Conservation (phyloP, 2,888 invertebrate species). For the Ametastegia equiseti region DNA sequence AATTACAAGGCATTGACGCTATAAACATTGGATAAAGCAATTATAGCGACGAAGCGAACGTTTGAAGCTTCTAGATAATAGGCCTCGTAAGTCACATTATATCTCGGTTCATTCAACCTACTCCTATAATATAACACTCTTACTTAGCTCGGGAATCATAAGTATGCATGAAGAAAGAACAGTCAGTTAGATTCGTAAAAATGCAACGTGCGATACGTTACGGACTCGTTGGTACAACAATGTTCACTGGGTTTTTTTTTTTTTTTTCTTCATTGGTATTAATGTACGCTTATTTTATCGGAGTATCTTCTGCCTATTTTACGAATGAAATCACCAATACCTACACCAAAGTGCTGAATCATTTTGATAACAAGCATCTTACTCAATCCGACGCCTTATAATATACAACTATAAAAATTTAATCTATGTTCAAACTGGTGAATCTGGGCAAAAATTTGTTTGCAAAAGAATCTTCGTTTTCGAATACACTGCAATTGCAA, state of each 20-base stretch:
- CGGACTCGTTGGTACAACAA: not conserved
- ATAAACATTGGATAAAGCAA: constrained; percentile 21
- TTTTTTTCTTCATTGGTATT: not conserved
- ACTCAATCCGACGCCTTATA: not conserved
- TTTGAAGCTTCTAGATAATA: constrained; percentile 27
- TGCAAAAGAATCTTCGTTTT: not conserved
- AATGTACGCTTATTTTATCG: not conserved
- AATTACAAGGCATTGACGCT: constrained; percentile 20
- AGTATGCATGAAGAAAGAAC: not conserved
- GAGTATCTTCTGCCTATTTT: not conserved
- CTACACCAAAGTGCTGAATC: not conserved
- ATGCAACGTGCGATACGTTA: not conserved
- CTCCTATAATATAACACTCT: constrained; percentile 28
- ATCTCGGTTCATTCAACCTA: constrained; percentile 44
- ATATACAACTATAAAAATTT: no score
- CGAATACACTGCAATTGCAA: not conserved
- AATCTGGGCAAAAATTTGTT: no score
- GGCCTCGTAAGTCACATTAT: constrained; percentile 25
- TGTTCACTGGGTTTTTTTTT: not conserved
- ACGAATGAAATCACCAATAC: no score
- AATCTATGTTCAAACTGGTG: no score
- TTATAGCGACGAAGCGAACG: not conserved
- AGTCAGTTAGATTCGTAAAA: not conserved
- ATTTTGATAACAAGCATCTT: not conserved
- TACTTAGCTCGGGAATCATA: not conserved